Evolutionary conservation across 2,888 invertebrate genomes (phyloP), one percentile per base, ranked within the genome.

Genomic region (Apamea sordens): DNA sequence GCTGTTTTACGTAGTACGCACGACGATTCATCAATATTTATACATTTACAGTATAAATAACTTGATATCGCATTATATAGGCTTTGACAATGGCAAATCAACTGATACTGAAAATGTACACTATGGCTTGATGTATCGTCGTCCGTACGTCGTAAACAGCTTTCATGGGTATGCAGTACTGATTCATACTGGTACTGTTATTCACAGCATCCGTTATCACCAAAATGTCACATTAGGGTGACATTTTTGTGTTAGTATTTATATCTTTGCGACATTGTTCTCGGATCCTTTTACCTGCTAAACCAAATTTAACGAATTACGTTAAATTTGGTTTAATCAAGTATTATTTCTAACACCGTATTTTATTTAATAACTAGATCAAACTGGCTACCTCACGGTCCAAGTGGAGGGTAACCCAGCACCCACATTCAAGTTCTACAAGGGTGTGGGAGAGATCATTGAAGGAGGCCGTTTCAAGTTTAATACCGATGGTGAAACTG

Each of bases 391-490:
- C 95, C 98, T 99, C 93, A 98, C 98, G 80, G 98, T 99, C 77
- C 98, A 98, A 96, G 98, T 99, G 88, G 99, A 99, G 96, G 99
- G 99, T 93, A 98, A 98, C 92, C 99, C 99, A 71, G 98, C 99
- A 76, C 99, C 99, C 8, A 98, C 98, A 41, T 99, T 99, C 97
- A 99, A 98, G 95, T 99, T 99, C 97, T 99, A 98, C 97, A 99
- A 99, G 97, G 99, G 99, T 89, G 98, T 99, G 91, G 98, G 98
- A 53, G 99, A 99, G 96, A 98, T 99, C 91, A 98, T 99, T 92
- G 99, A 99, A 95, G 99, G 99, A 89, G 99, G 99, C 88, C 98
- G 99, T 84, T 99, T 99, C 96, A 99, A 99, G 95, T 98, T 99
- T 94, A 97, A 99, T 91, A 99, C 99, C 63, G 99, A 99, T 95